Base-by-base conservation (phyloP, 2,888 invertebrate species). In the Geotrupes spiniger region DNA sequence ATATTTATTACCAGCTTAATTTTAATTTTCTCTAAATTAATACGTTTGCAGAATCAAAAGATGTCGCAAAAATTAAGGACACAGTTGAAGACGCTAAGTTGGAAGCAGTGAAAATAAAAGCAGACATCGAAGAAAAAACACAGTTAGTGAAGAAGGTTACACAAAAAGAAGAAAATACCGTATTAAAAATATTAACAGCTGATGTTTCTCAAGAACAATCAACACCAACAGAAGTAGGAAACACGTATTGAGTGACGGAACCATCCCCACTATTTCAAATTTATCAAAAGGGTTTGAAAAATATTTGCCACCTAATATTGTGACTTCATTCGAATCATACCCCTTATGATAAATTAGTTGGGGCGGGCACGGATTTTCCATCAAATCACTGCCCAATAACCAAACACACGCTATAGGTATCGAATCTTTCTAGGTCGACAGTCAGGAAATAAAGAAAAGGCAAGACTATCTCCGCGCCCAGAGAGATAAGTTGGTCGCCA, bases 381-480 rank as follows among this genome's bases (percentile, higher is more conserved):
- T 17, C 50, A 40, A 52, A 45, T 36, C 42, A 42, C n/a, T n/a
- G n/a, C n/a, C n/a, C n/a, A n/a, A n/a, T n/a, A n/a, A n/a, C n/a
- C n/a, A n/a, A n/a, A n/a, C n/a, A n/a, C n/a, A n/a, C n/a, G n/a
- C n/a, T n/a, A n/a, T n/a, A n/a, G n/a, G n/a, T n/a, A n/a, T n/a
- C n/a, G n/a, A n/a, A n/a, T n/a, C n/a, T n/a, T 60, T 62, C 46
- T 49, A 77, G 73, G 69, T 79, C 27, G 74, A 77, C 60, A 74
- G 75, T 14, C 77, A 77, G 47, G 92, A 93, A 58, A 74, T 94
- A 37, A 80, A 81, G 52, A 82, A 83, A 46, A 80, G 96, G 0
- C 90, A 92, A 63, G 85, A 88, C 56, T 96, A 95, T 70, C 75
- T 97, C 46, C 83, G 88, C 43, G 84, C 88, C 51, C 95, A 96